A percentile compares a stretch with the other conserved stretches of the same genome.
These are phyloP conservation scores for Acanthosepion pharaonis DNA, from an alignment of 2,888 invertebrate genomes.

Conservation along the genomic window DNA sequence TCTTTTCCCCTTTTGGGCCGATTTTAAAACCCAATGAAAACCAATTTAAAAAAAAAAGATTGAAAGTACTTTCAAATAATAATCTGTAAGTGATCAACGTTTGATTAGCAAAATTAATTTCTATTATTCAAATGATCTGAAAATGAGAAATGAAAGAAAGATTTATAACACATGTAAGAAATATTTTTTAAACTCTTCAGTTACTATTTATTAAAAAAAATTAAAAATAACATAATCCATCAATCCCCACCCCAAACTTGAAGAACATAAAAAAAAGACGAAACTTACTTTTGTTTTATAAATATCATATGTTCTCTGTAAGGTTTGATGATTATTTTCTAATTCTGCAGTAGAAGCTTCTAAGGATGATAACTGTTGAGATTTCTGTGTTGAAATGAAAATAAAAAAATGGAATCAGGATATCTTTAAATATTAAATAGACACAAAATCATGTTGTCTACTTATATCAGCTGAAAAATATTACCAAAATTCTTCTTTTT, in stretches of 20 bases:
- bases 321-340: conserved; percentile 78
- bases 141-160: background rate
- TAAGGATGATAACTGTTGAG: conserved; percentile 54
- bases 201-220: no score
- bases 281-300: conserved; percentile 65
- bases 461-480: no score
- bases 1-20: no score
- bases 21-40: no score
- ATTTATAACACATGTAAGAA: background rate
- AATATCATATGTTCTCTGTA: conserved; percentile 81
- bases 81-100: background rate
- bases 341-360: conserved; percentile 60
- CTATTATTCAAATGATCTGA: background rate
- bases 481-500: no score
- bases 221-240: no score
- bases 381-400: conserved; percentile 58
- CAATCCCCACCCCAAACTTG: no score
- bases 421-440: no score
- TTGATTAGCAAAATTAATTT: background rate
- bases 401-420: background rate
- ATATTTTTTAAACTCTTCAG: background rate
- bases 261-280: background rate
- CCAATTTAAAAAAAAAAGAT: background rate
- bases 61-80: background rate
- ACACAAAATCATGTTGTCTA: no score